Evolutionary conservation across 2,113 vertebrate species (phyloP).

Genomic region (Perca flavescens): DNA sequence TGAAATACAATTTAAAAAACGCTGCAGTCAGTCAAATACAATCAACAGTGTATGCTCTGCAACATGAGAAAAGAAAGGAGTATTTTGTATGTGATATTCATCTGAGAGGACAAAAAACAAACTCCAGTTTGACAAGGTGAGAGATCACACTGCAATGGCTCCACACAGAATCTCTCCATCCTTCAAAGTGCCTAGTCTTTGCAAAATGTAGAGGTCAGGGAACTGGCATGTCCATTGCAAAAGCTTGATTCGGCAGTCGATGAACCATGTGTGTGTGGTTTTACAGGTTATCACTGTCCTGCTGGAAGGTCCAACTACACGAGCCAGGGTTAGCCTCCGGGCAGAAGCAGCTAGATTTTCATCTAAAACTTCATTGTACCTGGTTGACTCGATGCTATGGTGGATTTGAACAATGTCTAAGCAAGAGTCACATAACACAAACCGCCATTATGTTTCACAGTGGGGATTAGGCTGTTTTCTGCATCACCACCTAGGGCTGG

Average conservation of each 20-base stretch:
- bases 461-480: neutral
- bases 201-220: neutral
- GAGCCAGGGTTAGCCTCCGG: neutral
- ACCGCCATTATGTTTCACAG: neutral
- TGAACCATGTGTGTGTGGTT: slow-evolving; percentile 6
- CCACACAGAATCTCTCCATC: neutral
- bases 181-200: neutral
- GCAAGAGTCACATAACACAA: neutral
- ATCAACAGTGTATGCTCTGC: neutral
- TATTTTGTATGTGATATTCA: neutral
- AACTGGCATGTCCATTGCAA: neutral
- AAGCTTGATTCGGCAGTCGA: neutral
- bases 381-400: neutral
- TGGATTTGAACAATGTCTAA: neutral
- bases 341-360: neutral
- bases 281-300: neutral
- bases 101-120: neutral
- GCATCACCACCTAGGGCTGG: neutral
- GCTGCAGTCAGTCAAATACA: neutral
- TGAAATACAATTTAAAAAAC: slow-evolving; percentile 3
- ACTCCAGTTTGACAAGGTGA: slow-evolving; percentile 2
- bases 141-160: neutral
- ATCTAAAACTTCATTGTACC: neutral
- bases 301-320: neutral
- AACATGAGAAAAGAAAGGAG: neutral